Conservation (phyloP, 2,888 invertebrate genomes). For the Opisthograptis luteolata region DNA sequence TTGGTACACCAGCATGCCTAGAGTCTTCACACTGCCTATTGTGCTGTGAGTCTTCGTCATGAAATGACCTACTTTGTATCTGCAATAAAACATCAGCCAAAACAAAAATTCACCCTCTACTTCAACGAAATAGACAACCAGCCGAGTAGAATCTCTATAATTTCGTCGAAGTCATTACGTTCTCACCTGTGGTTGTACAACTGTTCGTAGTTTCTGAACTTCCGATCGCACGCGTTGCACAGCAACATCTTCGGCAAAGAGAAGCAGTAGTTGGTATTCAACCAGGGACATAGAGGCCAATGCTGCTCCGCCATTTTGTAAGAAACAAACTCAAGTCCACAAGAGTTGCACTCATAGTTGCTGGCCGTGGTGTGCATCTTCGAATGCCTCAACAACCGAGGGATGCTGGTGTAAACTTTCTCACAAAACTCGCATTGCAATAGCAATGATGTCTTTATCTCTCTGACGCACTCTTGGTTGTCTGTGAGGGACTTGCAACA, state of each 20-base stretch:
- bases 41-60: slow-evolving; percentile 60
- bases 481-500: slow-evolving; percentile 58
- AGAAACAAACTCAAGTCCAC: slow-evolving; percentile 63
- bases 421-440: slow-evolving; percentile 80
- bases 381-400: slow-evolving; percentile 68
- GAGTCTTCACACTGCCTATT: slow-evolving; percentile 42
- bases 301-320: slow-evolving; percentile 73
- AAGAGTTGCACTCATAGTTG: slow-evolving; percentile 87
- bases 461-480: slow-evolving; percentile 58
- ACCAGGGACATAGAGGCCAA: slow-evolving; percentile 72
- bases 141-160: too few relatives aligned
- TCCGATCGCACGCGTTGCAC: slow-evolving; percentile 77
- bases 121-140: neutral
- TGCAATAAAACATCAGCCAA: slow-evolving; percentile 40
- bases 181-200: slow-evolving; percentile 76
- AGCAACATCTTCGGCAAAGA: slow-evolving; percentile 71
- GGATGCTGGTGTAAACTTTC: slow-evolving; percentile 76
- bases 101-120: neutral
- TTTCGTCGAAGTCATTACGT: too few relatives aligned
- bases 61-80: slow-evolving; percentile 75
- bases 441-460: slow-evolving; percentile 75
- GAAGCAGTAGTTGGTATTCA: slow-evolving; percentile 67
- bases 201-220: slow-evolving; percentile 77
- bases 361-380: slow-evolving; percentile 85
- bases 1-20: slow-evolving; percentile 65